These are phyloP conservation scores for Campylorhamphus procurvoides DNA, from an alignment of 2,113 vertebrate species.

Conservation along the genomic window DNA sequence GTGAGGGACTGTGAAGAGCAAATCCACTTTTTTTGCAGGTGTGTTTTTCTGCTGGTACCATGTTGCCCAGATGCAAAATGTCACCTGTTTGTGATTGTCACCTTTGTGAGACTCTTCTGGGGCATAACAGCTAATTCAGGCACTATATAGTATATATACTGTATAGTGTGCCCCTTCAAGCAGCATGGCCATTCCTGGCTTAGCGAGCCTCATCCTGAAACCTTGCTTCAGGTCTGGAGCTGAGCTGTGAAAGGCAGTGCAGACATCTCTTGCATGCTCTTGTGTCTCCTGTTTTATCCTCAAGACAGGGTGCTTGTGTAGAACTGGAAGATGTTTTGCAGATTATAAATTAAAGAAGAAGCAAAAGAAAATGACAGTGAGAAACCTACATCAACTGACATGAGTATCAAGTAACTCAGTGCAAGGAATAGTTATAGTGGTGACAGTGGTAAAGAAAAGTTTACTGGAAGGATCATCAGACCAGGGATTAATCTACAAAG, in stretches of 20 bases:
- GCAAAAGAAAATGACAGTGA: background rate
- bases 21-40: background rate
- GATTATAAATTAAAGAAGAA: background rate
- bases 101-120: background rate
- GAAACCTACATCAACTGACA: background rate
- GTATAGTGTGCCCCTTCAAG: background rate
- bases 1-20: background rate
- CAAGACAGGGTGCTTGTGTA: background rate
- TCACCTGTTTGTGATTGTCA: background rate
- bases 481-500: background rate
- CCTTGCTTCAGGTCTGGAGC: background rate
- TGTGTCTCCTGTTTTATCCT: background rate
- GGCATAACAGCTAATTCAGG: background rate
- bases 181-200: accelerated
- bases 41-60: background rate
- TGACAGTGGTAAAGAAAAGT: background rate
- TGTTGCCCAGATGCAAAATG: background rate
- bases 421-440: background rate
- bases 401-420: background rate
- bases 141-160: background rate
- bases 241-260: background rate
- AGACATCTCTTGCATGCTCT: background rate
- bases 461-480: background rate
- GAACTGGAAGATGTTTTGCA: background rate
- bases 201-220: background rate